Evolutionary conservation across 2,797 vertebrate genomes (phyloP).

Genomic region (Aeoliscus strigatus): DNA sequence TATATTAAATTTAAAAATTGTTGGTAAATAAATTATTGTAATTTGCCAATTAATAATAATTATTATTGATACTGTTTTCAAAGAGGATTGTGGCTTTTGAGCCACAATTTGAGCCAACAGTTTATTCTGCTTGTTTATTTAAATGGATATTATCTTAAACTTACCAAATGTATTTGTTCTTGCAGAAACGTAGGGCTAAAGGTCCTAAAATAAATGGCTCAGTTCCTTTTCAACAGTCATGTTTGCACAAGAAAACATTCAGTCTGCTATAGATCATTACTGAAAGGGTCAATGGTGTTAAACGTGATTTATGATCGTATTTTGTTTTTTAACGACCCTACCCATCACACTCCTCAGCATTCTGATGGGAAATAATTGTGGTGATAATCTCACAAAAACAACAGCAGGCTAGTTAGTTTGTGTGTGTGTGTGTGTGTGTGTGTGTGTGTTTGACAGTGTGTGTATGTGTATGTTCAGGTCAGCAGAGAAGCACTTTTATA

Average conservation of each 20-base stretch:
- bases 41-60: too few species aligned
- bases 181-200: neutral
- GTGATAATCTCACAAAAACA: slow-evolving; percentile 25
- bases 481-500: slow-evolving; percentile 17
- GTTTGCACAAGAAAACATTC: slow-evolving; percentile 3
- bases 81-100: too few species aligned
- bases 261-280: slow-evolving; percentile 24
- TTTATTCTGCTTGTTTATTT: too few species aligned
- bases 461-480: slow-evolving; percentile 10
- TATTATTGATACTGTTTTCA: too few species aligned
- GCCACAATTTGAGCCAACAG: too few species aligned
- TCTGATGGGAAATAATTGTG: slow-evolving; percentile 53
- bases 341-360: slow-evolving; percentile 17
- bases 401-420: slow-evolving; percentile 3
- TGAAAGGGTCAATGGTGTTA: slow-evolving; percentile 45
- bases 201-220: neutral
- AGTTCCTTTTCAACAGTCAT: neutral
- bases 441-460: slow-evolving; percentile 3
- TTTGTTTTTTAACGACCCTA: slow-evolving; percentile 38
- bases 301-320: slow-evolving; percentile 42
- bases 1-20: too few species aligned
- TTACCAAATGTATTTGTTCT: neutral
- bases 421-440: slow-evolving; percentile 10
- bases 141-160: too few species aligned
- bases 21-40: too few species aligned